Conservation (phyloP, 2,797 vertebrate species). For the Pseudomugil tenellus region DNA sequence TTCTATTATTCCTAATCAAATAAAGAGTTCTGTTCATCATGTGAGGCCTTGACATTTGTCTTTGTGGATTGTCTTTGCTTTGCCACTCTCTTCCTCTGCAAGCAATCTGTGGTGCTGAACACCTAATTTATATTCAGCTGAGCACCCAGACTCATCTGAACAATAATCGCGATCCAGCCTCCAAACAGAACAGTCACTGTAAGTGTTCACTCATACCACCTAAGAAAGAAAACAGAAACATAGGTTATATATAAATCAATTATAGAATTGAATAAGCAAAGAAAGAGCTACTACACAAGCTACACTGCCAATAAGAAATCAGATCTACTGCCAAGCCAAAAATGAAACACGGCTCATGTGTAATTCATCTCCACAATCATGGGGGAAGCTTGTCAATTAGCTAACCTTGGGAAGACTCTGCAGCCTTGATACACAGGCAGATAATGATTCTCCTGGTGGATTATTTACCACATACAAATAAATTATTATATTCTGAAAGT, state of each 20-base stretch:
- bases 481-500: slow-evolving; percentile 26
- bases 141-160: slow-evolving; percentile 82
- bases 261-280: slow-evolving; percentile 45
- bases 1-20: slow-evolving; percentile 70
- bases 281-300: slow-evolving; percentile 27
- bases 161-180: slow-evolving; percentile 82
- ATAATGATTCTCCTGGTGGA: slow-evolving; percentile 52
- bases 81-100: slow-evolving; percentile 64
- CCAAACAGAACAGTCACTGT: slow-evolving; percentile 81
- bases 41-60: slow-evolving; percentile 70
- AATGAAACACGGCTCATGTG: slow-evolving; percentile 78
- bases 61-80: slow-evolving; percentile 72
- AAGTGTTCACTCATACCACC: slow-evolving; percentile 75
- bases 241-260: slow-evolving; percentile 47
- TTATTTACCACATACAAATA: slow-evolving; percentile 47
- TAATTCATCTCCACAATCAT: slow-evolving; percentile 82
- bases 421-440: slow-evolving; percentile 58
- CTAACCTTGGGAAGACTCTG: slow-evolving; percentile 82
- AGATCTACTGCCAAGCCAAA: slow-evolving; percentile 61
- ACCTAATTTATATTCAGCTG: slow-evolving; percentile 87
- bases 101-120: slow-evolving; percentile 80
- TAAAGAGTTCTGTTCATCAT: slow-evolving; percentile 78
- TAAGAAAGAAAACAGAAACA: slow-evolving; percentile 58
- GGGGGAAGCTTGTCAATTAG: slow-evolving; percentile 82
- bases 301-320: slow-evolving; percentile 58